Percentiles rank a stretch among this genome's conserved stretches.
phyloP scores from a whole-genome alignment of 2,797 vertebrate genomes.

The Rhincodon typus region DNA sequence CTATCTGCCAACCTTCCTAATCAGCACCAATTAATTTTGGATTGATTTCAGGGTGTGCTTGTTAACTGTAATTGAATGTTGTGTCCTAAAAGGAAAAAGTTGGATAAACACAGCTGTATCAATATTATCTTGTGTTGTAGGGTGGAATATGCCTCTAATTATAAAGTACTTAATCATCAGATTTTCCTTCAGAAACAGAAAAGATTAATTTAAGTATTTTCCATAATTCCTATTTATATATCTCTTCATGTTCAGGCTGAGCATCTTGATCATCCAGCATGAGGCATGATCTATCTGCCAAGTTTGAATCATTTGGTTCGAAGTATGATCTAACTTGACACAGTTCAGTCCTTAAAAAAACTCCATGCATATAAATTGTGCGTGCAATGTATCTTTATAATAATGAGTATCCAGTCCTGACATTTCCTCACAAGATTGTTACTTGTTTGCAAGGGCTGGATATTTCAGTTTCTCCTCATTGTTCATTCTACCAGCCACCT shows the following conservation, averaged over 20 bases:
- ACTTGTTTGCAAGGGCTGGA: not conserved
- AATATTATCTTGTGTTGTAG: not conserved
- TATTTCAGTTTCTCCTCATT: not conserved
- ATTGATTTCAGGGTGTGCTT: not conserved
- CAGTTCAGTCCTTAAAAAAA: not conserved
- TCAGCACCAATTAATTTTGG: not conserved
- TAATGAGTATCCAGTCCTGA: not conserved
- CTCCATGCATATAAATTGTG: not conserved
- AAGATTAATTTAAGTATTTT: not conserved
- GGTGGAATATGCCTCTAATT: not conserved
- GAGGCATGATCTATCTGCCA: not conserved
- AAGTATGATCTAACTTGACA: not conserved
- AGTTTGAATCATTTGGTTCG: not conserved
- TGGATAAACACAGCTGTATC: not conserved
- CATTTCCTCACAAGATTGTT: not conserved
- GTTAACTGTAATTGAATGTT: not conserved
- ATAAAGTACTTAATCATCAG: slow-evolving; percentile 1
- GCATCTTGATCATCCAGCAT: not conserved
- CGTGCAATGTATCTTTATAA: not conserved
- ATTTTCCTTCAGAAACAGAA: slow-evolving; percentile 11
- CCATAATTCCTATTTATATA: not conserved
- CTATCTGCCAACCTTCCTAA: not conserved
- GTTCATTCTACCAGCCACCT: not conserved
- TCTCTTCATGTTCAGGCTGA: not conserved
- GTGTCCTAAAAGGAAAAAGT: not conserved